These are phyloP conservation scores for Pseudocheirus occidentalis DNA, from an alignment of 2,797 vertebrate genomes.

Conservation along the genomic window DNA sequence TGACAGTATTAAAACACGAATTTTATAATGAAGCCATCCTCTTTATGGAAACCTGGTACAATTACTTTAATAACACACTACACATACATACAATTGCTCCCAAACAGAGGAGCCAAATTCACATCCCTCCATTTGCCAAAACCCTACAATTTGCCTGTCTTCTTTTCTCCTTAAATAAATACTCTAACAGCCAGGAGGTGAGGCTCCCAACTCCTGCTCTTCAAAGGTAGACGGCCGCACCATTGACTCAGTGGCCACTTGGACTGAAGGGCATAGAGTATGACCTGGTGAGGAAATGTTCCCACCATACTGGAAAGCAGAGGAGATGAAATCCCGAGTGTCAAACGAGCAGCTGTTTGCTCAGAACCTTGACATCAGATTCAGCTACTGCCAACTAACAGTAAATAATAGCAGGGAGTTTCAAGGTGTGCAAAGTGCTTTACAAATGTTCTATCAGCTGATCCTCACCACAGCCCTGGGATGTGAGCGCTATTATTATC, in stretches of 20 bases:
- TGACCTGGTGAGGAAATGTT: slow-evolving; percentile 76
- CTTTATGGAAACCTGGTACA: slow-evolving; percentile 81
- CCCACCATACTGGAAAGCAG: slow-evolving; percentile 79
- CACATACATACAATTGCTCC: slow-evolving; percentile 64
- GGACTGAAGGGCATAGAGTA: slow-evolving; percentile 71
- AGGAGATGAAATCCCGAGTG: slow-evolving; percentile 80
- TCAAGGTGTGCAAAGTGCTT: slow-evolving; percentile 11
- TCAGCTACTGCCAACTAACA: slow-evolving; percentile 60
- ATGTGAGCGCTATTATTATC: background rate
- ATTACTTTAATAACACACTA: slow-evolving; percentile 80
- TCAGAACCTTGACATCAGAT: slow-evolving; percentile 80
- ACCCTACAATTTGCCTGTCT: background rate
- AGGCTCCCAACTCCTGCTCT: slow-evolving; percentile 52
- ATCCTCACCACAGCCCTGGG: background rate
- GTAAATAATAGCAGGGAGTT: slow-evolving; percentile 30
- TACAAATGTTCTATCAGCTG: background rate
- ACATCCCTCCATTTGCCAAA: slow-evolving; percentile 4
- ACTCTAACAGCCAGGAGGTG: background rate
- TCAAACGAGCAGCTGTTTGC: slow-evolving; percentile 84
- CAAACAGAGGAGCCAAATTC: slow-evolving; percentile 48
- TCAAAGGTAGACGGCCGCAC: slow-evolving; percentile 10
- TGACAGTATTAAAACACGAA: slow-evolving; percentile 80
- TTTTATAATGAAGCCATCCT: slow-evolving; percentile 78
- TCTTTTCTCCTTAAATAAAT: slow-evolving; percentile 52
- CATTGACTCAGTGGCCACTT: slow-evolving; percentile 32